phyloP scores from a whole-genome alignment of 2,113 vertebrate species.

The Dicaeum eximium region DNA sequence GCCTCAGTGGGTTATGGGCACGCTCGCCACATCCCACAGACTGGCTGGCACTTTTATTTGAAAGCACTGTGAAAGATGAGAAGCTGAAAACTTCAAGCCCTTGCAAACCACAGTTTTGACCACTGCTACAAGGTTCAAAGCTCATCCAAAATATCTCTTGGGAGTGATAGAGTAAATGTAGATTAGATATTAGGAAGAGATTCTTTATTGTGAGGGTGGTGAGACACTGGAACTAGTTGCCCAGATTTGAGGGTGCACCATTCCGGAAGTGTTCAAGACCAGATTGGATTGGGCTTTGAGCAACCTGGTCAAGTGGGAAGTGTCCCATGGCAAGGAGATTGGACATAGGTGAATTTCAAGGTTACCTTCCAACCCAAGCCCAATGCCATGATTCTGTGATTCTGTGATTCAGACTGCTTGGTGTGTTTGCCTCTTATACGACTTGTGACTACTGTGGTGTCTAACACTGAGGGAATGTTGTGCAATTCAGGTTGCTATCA shows the following conservation, averaged over 20 bases:
- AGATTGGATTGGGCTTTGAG: background rate
- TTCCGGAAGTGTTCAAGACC: background rate
- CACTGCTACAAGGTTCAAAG: background rate
- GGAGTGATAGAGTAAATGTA: background rate
- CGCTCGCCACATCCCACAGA: accelerated
- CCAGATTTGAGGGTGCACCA: background rate
- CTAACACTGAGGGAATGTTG: background rate
- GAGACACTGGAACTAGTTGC: background rate
- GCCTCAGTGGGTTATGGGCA: background rate
- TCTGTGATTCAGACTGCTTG: background rate
- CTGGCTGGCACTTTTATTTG: background rate
- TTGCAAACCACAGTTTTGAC: background rate
- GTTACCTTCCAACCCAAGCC: background rate
- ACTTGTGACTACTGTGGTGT: background rate
- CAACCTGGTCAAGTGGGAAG: background rate
- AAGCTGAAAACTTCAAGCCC: background rate
- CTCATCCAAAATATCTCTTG: background rate
- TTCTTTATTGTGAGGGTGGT: background rate
- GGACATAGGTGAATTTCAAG: background rate
- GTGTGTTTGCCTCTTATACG: background rate
- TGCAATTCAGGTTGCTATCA: background rate
- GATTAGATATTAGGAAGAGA: background rate
- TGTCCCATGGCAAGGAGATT: background rate
- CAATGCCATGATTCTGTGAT: background rate
- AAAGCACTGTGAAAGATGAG: background rate